A percentile compares a stretch with the other conserved stretches of the same genome.
These are phyloP conservation scores for Apotomis capreana DNA, from an alignment of 2,888 invertebrate species.

Conservation along the genomic window DNA sequence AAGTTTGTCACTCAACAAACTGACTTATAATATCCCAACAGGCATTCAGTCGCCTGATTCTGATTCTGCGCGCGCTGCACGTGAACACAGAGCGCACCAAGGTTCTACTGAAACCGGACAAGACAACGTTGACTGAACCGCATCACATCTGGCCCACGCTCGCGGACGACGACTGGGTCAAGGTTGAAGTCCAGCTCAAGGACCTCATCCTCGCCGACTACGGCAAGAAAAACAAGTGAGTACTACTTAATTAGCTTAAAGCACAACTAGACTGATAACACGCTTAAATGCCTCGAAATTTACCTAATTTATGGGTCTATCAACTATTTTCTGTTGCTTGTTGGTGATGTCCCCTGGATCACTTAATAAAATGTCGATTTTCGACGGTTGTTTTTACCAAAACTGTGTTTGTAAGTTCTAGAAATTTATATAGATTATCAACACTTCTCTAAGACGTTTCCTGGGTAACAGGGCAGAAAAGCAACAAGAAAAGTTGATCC, in stretches of 20 bases:
- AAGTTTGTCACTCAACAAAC: neutral
- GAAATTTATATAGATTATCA: too few relatives aligned
- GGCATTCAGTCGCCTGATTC: conserved; percentile 98
- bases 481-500: too few relatives aligned
- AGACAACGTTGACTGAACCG: conserved; percentile 98
- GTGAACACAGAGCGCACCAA: conserved; percentile 99
- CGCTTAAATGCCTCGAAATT: too few relatives aligned
- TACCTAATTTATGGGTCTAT: too few relatives aligned
- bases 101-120: conserved; percentile 98
- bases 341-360: too few relatives aligned
- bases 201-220: conserved; percentile 99
- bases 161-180: conserved; percentile 99
- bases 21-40: conserved; percentile 52
- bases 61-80: conserved; percentile 97
- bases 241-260: neutral
- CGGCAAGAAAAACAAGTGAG: conserved; percentile 99
- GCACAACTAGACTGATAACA: too few relatives aligned
- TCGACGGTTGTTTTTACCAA: too few relatives aligned
- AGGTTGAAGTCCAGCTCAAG: conserved; percentile 98
- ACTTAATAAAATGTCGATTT: too few relatives aligned
- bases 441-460: too few relatives aligned
- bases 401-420: too few relatives aligned
- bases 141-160: conserved; percentile 99
- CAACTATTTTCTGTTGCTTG: too few relatives aligned
- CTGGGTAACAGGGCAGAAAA: too few relatives aligned